Percentiles rank a stretch among this genome's conserved stretches.
Conservation (phyloP, 2,888 invertebrate genomes). For the Boloria euphrosyne region DNA sequence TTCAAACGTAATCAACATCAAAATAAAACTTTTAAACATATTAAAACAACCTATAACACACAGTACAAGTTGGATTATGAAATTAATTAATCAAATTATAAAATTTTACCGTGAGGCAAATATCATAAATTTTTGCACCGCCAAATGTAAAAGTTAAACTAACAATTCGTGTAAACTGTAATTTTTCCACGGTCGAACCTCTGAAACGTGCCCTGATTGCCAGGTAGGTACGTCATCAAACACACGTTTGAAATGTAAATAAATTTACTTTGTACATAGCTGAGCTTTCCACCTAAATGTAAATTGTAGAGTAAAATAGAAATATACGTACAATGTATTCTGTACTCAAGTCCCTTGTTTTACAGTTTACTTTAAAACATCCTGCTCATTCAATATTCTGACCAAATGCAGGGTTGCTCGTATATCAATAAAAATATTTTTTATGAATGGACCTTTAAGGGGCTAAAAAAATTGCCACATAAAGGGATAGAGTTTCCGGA, state of each 20-base stretch:
- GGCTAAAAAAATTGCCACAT: slow-evolving; percentile 24
- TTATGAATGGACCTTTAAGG: slow-evolving; percentile 24
- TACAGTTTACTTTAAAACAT: slow-evolving; percentile 17
- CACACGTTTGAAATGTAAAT: slow-evolving; percentile 35
- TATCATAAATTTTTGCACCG: slow-evolving; percentile 6
- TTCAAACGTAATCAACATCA: background rate
- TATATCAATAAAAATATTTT: slow-evolving; percentile 26
- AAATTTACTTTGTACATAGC: slow-evolving; percentile 29
- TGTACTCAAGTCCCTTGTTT: background rate
- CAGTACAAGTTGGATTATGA: background rate
- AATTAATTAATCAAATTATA: slow-evolving; percentile 14
- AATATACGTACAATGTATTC: slow-evolving; percentile 7
- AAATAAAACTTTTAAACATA: slow-evolving; percentile 1
- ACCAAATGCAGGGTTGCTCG: slow-evolving; percentile 5
- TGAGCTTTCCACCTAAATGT: slow-evolving; percentile 23
- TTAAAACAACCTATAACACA: background rate
- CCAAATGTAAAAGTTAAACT: slow-evolving; percentile 8
- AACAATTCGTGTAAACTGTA: slow-evolving; percentile 26
- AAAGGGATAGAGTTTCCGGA: slow-evolving; percentile 22
- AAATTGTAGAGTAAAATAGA: slow-evolving; percentile 18
- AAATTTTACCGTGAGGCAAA: slow-evolving; percentile 2
- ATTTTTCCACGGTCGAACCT: slow-evolving; percentile 31
- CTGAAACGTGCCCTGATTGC: slow-evolving; percentile 28
- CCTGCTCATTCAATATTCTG: background rate
- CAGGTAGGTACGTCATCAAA: slow-evolving; percentile 25